Evolutionary conservation across 2,797 vertebrate genomes (phyloP), one percentile per base, ranked within the genome.

Genomic region (Epinephelus coioides): DNA sequence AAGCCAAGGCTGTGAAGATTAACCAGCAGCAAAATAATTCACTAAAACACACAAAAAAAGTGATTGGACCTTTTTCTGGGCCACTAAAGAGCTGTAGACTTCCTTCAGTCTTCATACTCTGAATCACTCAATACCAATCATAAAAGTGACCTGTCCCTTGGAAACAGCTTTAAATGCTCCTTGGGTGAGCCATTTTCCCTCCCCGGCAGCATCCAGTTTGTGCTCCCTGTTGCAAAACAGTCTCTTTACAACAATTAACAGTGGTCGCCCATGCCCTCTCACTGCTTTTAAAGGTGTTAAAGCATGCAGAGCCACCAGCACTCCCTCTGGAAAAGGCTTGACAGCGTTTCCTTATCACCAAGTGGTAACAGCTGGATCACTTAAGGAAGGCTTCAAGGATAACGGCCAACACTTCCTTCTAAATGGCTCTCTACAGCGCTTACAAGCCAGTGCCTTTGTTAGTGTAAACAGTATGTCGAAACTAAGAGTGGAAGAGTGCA

Each of bases 241-340:
- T 68, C 75, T 64, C 83, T 82, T 79, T 73, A 85, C 75, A 84
- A 75, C 34, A 2, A 69, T 90, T 84, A 87, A 69, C 75, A 82
- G 67, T 15, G 25, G 47, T 62, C 61, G 30, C 25, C 34, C 25
- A 7, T 69, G 60, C 74, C 56, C 67, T 55, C 61, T n/a, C 71
- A 75, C 78, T 57, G 79, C 84, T 86, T 83, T 91, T 76, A 86
- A 85, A 83, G 77, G 88, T 81, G 89, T 78, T 86, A 81, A 80
- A 89, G 73, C 85, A 79, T 69, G 67, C 79, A 73, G 76, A 67
- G 43, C 88, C 83, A 83, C 71, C 70, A 69, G 51, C 18, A 5
- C 18, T 84, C 80, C 80, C 82, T 73, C 59, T 64, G 72, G 83
- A 78, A 64, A 79, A 64, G 38, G 38, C 65, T 73, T 65, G 71